A percentile compares a stretch with the other conserved stretches of the same genome.
phyloP scores from a whole-genome alignment of 2,888 invertebrate species.

The Operophtera brumata region DNA sequence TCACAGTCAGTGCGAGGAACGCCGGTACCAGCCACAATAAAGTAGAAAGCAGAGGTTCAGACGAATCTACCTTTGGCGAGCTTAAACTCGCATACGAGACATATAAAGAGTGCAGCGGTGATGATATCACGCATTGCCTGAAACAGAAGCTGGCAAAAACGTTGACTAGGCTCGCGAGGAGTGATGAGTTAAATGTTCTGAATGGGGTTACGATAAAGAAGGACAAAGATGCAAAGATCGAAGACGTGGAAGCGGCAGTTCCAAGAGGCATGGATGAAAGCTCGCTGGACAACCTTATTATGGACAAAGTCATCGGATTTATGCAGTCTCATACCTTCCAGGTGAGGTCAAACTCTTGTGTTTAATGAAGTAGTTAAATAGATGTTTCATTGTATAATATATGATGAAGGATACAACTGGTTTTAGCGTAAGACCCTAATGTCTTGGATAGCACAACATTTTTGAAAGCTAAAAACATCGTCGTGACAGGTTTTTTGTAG shows the following conservation, averaged over 20 bases:
- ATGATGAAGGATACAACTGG: too few species aligned
- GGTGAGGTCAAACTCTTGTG: conserved; percentile 64
- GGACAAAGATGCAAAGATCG: conserved; percentile 76
- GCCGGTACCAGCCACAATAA: conserved; percentile 59
- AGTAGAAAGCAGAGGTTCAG: conserved; percentile 65
- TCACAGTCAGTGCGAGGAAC: conserved; percentile 76
- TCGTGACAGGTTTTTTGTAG: too few species aligned
- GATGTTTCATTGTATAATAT: neutral
- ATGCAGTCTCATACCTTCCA: conserved; percentile 90
- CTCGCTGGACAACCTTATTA: conserved; percentile 86
- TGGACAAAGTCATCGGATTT: conserved; percentile 87
- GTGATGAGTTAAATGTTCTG: conserved; percentile 84
- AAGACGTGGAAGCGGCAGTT: conserved; percentile 85
- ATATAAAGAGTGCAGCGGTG: conserved; percentile 89
- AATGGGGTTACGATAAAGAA: conserved; percentile 89
- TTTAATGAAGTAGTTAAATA: neutral
- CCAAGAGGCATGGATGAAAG: conserved; percentile 88
- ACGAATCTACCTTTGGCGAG: conserved; percentile 82
- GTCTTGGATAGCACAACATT: too few species aligned
- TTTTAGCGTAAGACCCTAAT: too few species aligned
- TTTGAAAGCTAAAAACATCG: too few species aligned
- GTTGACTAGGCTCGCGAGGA: conserved; percentile 86
- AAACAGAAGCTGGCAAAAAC: conserved; percentile 90
- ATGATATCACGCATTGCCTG: conserved; percentile 86
- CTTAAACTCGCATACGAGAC: conserved; percentile 87